These are phyloP conservation scores for Micromys minutus DNA, from an alignment of 2,113 vertebrate genomes.

Conservation along the genomic window DNA sequence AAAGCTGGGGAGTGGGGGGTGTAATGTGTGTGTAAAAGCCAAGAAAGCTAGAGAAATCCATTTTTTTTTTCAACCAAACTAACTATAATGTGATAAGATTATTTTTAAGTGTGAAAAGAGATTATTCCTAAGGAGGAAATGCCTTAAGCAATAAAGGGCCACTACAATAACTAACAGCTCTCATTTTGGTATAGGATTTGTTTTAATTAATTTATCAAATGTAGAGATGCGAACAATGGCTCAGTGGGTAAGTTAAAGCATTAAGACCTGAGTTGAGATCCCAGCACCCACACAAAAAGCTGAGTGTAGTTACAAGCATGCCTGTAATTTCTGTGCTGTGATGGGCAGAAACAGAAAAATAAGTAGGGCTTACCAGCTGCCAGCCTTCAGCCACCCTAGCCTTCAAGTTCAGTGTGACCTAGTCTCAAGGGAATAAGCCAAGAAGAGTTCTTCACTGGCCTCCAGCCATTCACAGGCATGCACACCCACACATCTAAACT, in stretches of 20 bases:
- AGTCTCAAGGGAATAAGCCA: background rate
- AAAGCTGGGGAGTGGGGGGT: background rate
- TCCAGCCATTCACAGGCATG: background rate
- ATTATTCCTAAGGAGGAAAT: background rate
- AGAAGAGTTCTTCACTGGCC: background rate
- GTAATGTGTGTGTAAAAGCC: background rate
- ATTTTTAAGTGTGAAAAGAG: background rate
- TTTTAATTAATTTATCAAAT: background rate
- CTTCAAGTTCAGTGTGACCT: background rate
- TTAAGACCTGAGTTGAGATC: background rate
- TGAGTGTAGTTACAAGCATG: background rate
- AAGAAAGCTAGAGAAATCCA: background rate
- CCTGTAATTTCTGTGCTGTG: background rate
- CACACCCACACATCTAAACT: background rate
- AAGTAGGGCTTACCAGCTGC: background rate
- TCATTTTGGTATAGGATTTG: background rate
- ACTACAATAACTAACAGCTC: background rate
- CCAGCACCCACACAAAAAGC: background rate
- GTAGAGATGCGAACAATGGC: background rate
- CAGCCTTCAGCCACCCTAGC: background rate
- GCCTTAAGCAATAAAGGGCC: background rate
- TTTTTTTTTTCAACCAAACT: conserved; percentile 40
- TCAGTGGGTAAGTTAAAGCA: background rate
- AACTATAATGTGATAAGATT: background rate
- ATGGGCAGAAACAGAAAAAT: background rate